Percentiles rank a stretch among this genome's conserved stretches.
phyloP scores from a whole-genome alignment of 1,140 invertebrate genomes.

The Leptinotarsa texana region DNA sequence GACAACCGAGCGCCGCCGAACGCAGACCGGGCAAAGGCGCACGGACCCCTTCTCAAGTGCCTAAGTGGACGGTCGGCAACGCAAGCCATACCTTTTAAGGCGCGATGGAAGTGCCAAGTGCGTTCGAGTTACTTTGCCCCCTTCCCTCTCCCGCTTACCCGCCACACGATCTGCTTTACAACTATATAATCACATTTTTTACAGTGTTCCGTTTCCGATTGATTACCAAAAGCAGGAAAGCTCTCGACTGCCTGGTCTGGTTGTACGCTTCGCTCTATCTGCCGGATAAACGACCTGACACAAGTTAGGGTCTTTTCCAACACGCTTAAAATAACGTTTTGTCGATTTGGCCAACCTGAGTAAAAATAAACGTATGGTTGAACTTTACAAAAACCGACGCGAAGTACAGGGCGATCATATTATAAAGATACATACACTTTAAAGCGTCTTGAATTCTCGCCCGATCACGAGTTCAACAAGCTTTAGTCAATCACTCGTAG shows the following conservation, averaged over 20 bases:
- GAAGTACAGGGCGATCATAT: not conserved
- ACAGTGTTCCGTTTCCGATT: slow-evolving; percentile 20
- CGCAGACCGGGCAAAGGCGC: slow-evolving; percentile 20
- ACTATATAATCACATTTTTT: slow-evolving; percentile 21
- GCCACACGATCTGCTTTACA: not conserved
- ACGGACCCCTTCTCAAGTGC: slow-evolving; percentile 22
- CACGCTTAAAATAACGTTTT: not conserved
- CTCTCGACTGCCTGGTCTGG: not conserved
- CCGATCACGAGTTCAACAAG: no score
- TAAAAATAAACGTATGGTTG: not conserved
- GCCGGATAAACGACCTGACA: not conserved
- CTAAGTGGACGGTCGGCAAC: slow-evolving; percentile 11
- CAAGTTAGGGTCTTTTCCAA: not conserved
- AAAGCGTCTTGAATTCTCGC: no score
- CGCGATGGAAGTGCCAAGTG: slow-evolving; percentile 21
- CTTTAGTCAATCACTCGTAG: no score
- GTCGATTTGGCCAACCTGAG: not conserved
- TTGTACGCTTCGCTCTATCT: not conserved
- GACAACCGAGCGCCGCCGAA: slow-evolving; percentile 2
- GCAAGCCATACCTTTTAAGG: slow-evolving; percentile 21
- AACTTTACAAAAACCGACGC: not conserved
- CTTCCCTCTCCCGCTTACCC: not conserved
- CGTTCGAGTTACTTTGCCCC: slow-evolving; percentile 16
- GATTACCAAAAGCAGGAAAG: slow-evolving; percentile 7
- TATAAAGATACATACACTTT: no score